Evolutionary conservation across 2,888 invertebrate species (phyloP).

Genomic region (Idaea dimidiata): DNA sequence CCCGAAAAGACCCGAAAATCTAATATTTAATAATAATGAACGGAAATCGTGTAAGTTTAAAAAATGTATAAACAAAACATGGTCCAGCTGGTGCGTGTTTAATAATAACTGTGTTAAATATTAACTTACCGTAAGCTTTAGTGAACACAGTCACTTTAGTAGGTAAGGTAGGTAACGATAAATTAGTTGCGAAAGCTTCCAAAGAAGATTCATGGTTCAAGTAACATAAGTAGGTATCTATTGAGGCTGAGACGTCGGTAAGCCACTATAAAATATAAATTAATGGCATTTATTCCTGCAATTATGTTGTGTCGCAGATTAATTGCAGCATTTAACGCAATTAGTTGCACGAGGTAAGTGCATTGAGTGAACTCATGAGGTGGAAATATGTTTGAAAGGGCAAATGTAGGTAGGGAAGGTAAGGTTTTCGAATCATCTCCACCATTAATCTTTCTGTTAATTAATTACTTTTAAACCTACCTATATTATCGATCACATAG

Average conservation of each 20-base stretch:
- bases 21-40: no score
- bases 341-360: not conserved
- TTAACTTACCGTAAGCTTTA: no score
- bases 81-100: no score
- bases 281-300: not conserved
- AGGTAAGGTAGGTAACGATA: no score
- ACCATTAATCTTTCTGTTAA: not conserved
- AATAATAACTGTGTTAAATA: no score
- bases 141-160: no score
- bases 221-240: not conserved
- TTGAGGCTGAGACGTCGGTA: not conserved
- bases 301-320: constrained; percentile 5
- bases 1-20: no score
- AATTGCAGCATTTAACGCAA: constrained; percentile 3
- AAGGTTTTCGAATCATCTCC: not conserved
- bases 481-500: no score
- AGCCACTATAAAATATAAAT: constrained; percentile 2
- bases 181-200: no score
- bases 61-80: no score
- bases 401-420: not conserved
- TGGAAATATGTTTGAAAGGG: not conserved
- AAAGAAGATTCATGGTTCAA: not conserved
- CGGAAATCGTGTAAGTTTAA: no score
- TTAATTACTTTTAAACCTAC: no score
- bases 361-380: not conserved